These are phyloP conservation scores for Lepus americanus DNA, from an alignment of 2,113 vertebrate species.

Conservation along the genomic window DNA sequence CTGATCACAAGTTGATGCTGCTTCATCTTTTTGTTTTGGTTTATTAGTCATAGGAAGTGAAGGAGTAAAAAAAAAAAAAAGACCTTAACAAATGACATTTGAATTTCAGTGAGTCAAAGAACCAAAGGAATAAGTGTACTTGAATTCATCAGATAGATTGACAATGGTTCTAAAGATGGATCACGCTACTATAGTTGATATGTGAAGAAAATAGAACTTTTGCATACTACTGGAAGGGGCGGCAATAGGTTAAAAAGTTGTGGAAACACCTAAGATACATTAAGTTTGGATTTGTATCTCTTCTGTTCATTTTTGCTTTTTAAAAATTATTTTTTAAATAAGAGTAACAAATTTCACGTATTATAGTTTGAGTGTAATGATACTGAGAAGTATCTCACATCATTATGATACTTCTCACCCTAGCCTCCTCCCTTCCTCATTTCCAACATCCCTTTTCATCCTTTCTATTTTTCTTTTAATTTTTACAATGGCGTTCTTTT, in stretches of 20 bases:
- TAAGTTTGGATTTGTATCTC: not conserved
- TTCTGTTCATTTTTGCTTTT: no score
- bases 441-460: no score
- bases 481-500: no score
- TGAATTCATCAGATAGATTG: not conserved
- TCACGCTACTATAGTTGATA: not conserved
- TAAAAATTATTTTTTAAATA: no score
- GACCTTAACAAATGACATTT: not conserved
- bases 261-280: not conserved
- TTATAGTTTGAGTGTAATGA: no score
- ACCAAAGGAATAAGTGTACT: not conserved
- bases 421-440: no score
- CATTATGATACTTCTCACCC: no score
- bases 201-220: not conserved
- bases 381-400: no score
- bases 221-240: not conserved
- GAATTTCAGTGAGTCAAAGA: slow-evolving; percentile 25
- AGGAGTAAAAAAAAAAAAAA: not conserved
- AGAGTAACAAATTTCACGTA: no score
- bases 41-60: slow-evolving; percentile 40
- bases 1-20: slow-evolving; percentile 18
- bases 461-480: no score
- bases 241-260: not conserved
- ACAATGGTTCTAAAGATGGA: not conserved
- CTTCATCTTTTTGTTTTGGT: slow-evolving; percentile 21